A percentile compares a stretch with the other conserved stretches of the same genome.
phyloP scores from a whole-genome alignment of 1,140 invertebrate species.

The Semibalanus balanoides region DNA sequence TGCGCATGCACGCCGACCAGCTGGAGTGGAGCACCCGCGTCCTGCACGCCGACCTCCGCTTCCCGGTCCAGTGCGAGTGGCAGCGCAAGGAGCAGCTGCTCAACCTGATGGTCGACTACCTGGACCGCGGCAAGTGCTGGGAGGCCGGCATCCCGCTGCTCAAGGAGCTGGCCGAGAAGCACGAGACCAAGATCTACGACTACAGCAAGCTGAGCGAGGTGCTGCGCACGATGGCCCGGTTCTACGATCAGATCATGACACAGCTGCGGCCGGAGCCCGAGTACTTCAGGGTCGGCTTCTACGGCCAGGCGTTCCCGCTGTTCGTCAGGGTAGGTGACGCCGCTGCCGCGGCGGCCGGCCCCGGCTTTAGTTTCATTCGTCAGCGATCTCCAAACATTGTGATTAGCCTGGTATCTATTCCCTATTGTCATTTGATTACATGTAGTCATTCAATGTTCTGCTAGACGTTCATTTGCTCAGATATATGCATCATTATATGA shows the following conservation, averaged over 20 bases:
- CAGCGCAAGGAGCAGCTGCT: conserved; percentile 87
- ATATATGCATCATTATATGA: no score
- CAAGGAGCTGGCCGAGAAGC: conserved; percentile 76
- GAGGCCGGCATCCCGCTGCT: conserved; percentile 86
- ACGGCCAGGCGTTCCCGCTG: conserved; percentile 80
- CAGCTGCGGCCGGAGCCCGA: conserved; percentile 79
- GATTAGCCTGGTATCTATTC: not conserved
- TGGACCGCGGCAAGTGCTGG: conserved; percentile 93
- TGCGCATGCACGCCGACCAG: conserved; percentile 83
- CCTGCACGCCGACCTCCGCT: conserved; percentile 37
- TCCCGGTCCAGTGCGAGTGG: conserved; percentile 62
- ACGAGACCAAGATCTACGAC: conserved; percentile 78
- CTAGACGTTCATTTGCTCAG: no score
- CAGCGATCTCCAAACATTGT: conserved; percentile 8
- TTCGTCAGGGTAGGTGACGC: conserved; percentile 66
- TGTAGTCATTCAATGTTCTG: no score
- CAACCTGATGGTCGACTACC: conserved; percentile 72
- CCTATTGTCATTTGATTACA: not conserved
- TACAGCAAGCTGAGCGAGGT: conserved; percentile 74
- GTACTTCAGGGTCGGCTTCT: conserved; percentile 94
- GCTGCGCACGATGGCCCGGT: conserved; percentile 68
- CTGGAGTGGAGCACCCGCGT: conserved; percentile 66
- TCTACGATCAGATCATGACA: conserved; percentile 78
- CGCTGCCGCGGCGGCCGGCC: no score
- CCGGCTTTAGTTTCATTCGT: conserved; percentile 8